A percentile compares a stretch with the other conserved stretches of the same genome.
Evolutionary conservation across 2,888 invertebrate genomes (phyloP).

Genomic region (Acrobasis consociella): DNA sequence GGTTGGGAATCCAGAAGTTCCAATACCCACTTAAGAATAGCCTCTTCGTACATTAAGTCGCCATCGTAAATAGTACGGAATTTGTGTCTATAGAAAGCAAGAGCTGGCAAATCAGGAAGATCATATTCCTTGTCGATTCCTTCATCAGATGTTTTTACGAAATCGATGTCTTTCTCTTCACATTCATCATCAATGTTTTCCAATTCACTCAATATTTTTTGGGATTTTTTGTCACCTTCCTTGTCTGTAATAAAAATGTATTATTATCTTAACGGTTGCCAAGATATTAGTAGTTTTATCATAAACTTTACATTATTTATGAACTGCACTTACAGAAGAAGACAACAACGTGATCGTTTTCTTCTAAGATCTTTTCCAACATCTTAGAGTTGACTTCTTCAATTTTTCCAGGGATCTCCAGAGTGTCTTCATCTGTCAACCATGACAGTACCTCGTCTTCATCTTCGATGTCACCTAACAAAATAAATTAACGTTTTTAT

Average conservation of each 20-base stretch:
- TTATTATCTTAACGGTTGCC: conserved; percentile 21
- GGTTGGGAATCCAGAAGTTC: conserved; percentile 92
- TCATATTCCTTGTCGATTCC: conserved; percentile 95
- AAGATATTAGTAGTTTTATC: not conserved
- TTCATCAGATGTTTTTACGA: conserved; percentile 95
- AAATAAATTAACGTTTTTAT: not conserved
- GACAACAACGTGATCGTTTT: conserved; percentile 94
- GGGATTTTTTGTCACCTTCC: conserved; percentile 94
- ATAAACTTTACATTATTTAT: not conserved
- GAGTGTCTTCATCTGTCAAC: conserved; percentile 94
- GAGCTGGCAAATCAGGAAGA: conserved; percentile 89
- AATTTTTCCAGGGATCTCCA: conserved; percentile 95
- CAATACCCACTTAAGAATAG: conserved; percentile 94
- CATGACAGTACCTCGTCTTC: conserved; percentile 96
- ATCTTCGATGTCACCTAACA: conserved; percentile 90
- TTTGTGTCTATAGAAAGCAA: conserved; percentile 94
- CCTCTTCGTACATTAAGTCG: conserved; percentile 95
- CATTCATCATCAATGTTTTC: conserved; percentile 97
- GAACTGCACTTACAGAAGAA: conserved; percentile 91
- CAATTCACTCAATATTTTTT: conserved; percentile 92
- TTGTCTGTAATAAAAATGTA: conserved; percentile 83
- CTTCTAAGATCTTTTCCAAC: conserved; percentile 94
- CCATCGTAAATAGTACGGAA: conserved; percentile 94
- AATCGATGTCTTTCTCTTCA: conserved; percentile 95
- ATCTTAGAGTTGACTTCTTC: conserved; percentile 95